Evolutionary conservation across 2,888 invertebrate genomes (phyloP), one percentile per base, ranked within the genome.

Genomic region (Diarsia rubi): DNA sequence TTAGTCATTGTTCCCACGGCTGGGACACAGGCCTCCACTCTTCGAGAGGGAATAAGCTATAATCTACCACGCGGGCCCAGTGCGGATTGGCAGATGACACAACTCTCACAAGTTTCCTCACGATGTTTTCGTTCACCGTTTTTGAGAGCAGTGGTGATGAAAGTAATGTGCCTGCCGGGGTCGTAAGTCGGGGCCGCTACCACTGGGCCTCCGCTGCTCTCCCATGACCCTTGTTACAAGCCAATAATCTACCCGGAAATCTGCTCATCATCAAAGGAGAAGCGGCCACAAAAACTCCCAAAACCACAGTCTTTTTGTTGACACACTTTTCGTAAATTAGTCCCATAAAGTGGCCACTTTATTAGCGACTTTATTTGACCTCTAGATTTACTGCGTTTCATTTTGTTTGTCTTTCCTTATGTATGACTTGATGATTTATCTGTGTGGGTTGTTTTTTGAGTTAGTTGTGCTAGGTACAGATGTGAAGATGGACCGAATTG

Each of bases 291-390:
- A 67, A 31, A 42, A 78, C 11, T 52, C 19, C 49, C 1, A 8
- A 11, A 44, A 27, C 31, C 12, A 2, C 14, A 31, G 27, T 49
- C 11, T 14, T 31, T 70, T 71, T 52, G 78, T 63, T 44, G 45
- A 52, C 52, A 71, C 67, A 71, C 12, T 75, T 75, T 70, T 59
- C 78, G 49, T 78, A 78, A 83, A 85, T 78, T 71, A 75, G 62
- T 12, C 45, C 21, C 72, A 62, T 78, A 78, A 85, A 78, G 44
- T 49, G 66, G 4, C 47, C 57, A 72, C 57, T 74, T 72, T 83
- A 78, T 70, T 81, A 54, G 52, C 12, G 16, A 24, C 77, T 44
- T 54, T 72, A 78, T 63, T 74, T 73, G 74, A 68, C 74, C 69
- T 12, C 27, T 60, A 70, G 77, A 83, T 85, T 82, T 70, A 83